Base-by-base conservation (phyloP, 2,797 vertebrate genomes). In the Prionace glauca region DNA sequence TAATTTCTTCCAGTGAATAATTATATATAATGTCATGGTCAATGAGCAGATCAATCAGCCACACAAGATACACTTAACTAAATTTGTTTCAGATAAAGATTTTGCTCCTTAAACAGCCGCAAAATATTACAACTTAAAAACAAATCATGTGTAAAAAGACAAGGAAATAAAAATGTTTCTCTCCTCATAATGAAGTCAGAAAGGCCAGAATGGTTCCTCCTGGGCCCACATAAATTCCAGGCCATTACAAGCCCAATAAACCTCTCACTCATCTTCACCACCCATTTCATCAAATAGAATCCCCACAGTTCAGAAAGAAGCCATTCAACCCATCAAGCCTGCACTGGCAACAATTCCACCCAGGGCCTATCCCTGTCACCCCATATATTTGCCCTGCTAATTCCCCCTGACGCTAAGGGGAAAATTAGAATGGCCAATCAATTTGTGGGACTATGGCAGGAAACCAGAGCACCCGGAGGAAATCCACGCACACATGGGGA, bases 1-100 rank as follows among this genome's bases (percentile, higher is more conserved):
- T 84, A 84, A 65, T 91, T 91, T 65, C 29, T 91, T 65, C 29
- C 88, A 91, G 60, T 62, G 60, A 91, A 91, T 91, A 91, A 91
- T 91, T 60, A 29, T 91, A n/a, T 91, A 29, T 65, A 91, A 65
- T 62, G 32, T 62, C 88, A 91, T 16, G 14, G 50, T 91, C 56
- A 91, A 29, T 65, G 56, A 91, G 60, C 11, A 62, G 60, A 91
- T 56, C 60, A 90, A 90, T 32, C 50, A 50, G 45, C 84, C 36
- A 87, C 84, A 62, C 60, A 60, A 50, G 45, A 18, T 60, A 60
- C 88, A 32, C 26, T 65, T 91, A n/a, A 91, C 45, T 77, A n/a
- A 77, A 77, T 77, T n/a, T 84, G 81, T 84, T 84, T 84, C 81
- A 24, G 81, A 45, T 84, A 84, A 84, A 45, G 81, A 45, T 29